phyloP scores from a whole-genome alignment of 2,113 vertebrate genomes.

The Kobus ellipsiprymnus region DNA sequence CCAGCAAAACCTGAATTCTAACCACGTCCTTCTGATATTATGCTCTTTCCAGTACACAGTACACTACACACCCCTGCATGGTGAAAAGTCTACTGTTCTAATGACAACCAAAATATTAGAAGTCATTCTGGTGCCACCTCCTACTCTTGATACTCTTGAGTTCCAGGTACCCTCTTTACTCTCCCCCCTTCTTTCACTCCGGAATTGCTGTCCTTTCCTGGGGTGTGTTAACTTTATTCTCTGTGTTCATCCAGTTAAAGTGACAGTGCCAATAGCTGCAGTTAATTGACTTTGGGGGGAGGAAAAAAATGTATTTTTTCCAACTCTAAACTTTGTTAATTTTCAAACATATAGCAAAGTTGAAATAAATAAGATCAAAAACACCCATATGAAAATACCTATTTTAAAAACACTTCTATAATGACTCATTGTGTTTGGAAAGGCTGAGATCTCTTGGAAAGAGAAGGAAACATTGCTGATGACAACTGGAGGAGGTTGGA shows the following conservation, averaged over 20 bases:
- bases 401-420: neutral
- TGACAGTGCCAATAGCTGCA: neutral
- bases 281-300: neutral
- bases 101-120: neutral
- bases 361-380: neutral
- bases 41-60: neutral
- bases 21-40: neutral
- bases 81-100: neutral
- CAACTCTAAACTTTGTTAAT: neutral
- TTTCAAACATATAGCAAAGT: conserved; percentile 8
- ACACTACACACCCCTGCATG: neutral
- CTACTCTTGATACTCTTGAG: neutral
- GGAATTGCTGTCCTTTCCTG: neutral
- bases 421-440: neutral
- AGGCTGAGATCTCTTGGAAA: neutral
- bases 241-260: neutral
- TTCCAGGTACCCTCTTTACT: neutral
- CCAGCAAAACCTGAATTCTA: conserved; percentile 18
- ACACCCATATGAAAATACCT: neutral
- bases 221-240: neutral
- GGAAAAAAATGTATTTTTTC: neutral
- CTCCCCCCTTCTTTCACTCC: neutral
- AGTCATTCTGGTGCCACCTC: neutral
- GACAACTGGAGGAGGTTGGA: neutral
- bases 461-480: neutral